Evolutionary conservation across 2,888 invertebrate genomes (phyloP).

Genomic region (Ephialtes manifestator): DNA sequence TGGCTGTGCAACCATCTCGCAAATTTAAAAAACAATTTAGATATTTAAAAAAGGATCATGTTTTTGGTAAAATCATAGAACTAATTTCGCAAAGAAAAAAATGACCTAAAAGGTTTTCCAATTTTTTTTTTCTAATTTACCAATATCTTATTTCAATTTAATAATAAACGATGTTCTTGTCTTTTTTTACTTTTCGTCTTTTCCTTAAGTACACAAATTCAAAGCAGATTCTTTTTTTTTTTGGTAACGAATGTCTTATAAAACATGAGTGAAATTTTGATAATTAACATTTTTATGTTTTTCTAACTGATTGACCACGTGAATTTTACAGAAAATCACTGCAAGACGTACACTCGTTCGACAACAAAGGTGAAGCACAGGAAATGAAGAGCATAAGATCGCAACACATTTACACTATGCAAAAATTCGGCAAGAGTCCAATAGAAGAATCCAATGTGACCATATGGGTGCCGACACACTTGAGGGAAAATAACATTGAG

Average conservation of each 20-base stretch:
- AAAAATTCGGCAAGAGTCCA: slow-evolving; percentile 85
- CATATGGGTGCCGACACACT: slow-evolving; percentile 82
- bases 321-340: slow-evolving; percentile 81
- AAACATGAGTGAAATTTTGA: no score
- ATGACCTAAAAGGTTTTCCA: no score
- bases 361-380: slow-evolving; percentile 76
- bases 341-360: slow-evolving; percentile 83
- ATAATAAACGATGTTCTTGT: no score
- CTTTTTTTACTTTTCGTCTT: no score
- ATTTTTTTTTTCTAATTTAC: no score
- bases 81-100: neutral
- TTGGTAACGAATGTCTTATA: neutral
- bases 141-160: no score
- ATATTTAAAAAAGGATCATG: neutral
- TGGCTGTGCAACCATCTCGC: neutral
- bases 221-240: neutral
- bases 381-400: slow-evolving; percentile 79
- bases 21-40: neutral
- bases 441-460: slow-evolving; percentile 81
- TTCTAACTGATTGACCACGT: neutral
- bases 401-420: slow-evolving; percentile 79
- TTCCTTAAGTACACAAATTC: no score
- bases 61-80: neutral
- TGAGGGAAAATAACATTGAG: slow-evolving; percentile 63
- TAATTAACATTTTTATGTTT: neutral